A percentile compares a stretch with the other conserved stretches of the same genome.
Conservation (phyloP, 2,113 vertebrate genomes). For the Emydura subglobosa region DNA sequence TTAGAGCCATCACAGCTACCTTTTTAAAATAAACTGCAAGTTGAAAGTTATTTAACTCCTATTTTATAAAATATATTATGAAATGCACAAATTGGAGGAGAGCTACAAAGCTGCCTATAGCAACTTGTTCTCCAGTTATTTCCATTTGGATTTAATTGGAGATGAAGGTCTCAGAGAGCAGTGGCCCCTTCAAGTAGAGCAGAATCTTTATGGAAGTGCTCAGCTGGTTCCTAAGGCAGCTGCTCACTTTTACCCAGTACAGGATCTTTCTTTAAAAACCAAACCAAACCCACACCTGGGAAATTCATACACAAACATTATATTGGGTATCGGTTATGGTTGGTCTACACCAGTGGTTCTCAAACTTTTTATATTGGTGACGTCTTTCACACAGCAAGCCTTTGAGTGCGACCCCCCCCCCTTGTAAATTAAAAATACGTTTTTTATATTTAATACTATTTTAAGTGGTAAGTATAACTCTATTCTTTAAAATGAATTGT, state of each 20-base stretch:
- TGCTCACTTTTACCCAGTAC: background rate
- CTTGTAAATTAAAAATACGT: no score
- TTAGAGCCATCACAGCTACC: background rate
- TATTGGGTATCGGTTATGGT: accelerated
- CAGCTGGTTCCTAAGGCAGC: background rate
- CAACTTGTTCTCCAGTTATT: background rate
- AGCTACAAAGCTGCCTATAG: background rate
- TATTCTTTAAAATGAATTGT: no score
- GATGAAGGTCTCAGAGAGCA: background rate
- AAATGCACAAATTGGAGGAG: conserved; percentile 13
- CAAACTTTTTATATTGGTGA: no score
- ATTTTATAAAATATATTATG: conserved; percentile 9
- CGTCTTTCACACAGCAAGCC: no score
- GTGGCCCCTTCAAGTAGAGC: background rate
- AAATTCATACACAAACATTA: background rate
- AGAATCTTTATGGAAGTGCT: background rate
- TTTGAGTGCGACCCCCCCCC: no score
- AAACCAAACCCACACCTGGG: background rate
- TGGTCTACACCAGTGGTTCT: background rate
- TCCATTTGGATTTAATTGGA: background rate
- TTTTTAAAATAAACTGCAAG: background rate
- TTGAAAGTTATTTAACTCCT: conserved; percentile 20
- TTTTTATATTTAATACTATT: no score
- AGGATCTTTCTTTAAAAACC: background rate
- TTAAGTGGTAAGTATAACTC: no score